Evolutionary conservation across 92 coral and sea anemone species (phyloP).

Genomic region (Micromussa lordhowensis): DNA sequence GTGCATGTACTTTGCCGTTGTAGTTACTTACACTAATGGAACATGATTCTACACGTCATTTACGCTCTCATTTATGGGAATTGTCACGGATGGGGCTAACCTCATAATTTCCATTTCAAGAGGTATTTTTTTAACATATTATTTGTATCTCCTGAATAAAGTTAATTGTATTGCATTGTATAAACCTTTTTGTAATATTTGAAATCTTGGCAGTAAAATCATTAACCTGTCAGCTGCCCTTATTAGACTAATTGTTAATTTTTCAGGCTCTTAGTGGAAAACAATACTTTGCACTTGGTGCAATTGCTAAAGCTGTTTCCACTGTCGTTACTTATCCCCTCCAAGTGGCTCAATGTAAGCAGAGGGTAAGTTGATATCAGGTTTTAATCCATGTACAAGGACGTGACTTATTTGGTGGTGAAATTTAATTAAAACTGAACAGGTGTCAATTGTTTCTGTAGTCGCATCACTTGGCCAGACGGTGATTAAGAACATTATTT

Average conservation of each 20-base stretch:
- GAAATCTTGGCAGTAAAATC: no score
- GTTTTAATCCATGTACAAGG: no score
- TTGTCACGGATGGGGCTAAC: no score
- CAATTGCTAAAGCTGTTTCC: constrained; percentile 95
- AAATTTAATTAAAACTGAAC: no score
- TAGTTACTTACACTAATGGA: background rate
- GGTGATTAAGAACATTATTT: background rate
- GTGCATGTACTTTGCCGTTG: background rate
- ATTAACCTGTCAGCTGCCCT: background rate
- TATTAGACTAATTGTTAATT: background rate
- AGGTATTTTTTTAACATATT: no score
- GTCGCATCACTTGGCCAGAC: background rate
- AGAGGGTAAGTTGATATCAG: constrained; percentile 75
- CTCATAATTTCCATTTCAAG: no score
- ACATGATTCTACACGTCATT: no score
- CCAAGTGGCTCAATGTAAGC: constrained; percentile 98
- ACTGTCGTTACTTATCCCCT: constrained; percentile 91
- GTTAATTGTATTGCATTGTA: no score
- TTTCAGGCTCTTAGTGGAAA: constrained; percentile 71
- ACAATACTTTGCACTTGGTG: constrained; percentile 92
- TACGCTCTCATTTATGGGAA: no score
- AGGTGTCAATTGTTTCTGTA: background rate
- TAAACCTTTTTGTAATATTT: no score
- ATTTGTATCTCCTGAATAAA: no score
- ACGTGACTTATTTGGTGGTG: no score